phyloP scores from a whole-genome alignment of 2,797 vertebrate genomes.

The Chloroceryle amazona region DNA sequence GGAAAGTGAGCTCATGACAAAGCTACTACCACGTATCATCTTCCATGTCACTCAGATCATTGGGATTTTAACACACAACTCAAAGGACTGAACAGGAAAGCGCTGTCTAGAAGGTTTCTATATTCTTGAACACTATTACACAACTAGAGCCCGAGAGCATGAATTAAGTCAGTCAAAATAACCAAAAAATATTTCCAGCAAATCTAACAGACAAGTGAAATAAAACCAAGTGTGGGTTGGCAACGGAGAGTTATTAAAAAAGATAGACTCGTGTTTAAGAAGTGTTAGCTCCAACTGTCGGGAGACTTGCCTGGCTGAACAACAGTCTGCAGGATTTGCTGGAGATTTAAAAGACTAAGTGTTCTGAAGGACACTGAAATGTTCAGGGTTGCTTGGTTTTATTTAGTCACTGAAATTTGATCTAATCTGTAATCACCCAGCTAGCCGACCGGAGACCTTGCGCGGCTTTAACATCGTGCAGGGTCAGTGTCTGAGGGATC shows the following conservation, averaged over 20 bases:
- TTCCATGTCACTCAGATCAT: not conserved
- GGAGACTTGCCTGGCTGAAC: slow-evolving; percentile 2
- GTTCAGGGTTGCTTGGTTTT: not conserved
- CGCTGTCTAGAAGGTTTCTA: not conserved
- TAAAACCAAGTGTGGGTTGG: slow-evolving; percentile 27
- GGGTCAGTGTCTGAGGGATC: not conserved
- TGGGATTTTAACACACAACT: not conserved
- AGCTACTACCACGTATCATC: not conserved
- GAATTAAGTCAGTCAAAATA: slow-evolving; percentile 51
- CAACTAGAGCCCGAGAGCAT: not conserved
- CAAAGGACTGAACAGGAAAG: not conserved
- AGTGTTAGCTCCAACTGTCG: slow-evolving; percentile 35
- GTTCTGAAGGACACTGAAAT: not conserved
- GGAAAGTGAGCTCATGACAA: not conserved
- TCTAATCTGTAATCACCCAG: not conserved
- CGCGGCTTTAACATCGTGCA: not conserved
- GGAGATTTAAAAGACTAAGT: not conserved
- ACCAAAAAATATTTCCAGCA: slow-evolving; percentile 9
- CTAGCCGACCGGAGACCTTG: not conserved
- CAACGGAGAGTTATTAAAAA: slow-evolving; percentile 22
- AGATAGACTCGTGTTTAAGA: slow-evolving; percentile 36
- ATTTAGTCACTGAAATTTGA: slow-evolving; percentile 9
- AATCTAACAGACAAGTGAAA: slow-evolving; percentile 26
- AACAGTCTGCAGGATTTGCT: not conserved
- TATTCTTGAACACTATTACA: not conserved